Evolutionary conservation across 2,113 vertebrate species (phyloP), one percentile per base, ranked within the genome.

Genomic region (Lamprotornis superbus): DNA sequence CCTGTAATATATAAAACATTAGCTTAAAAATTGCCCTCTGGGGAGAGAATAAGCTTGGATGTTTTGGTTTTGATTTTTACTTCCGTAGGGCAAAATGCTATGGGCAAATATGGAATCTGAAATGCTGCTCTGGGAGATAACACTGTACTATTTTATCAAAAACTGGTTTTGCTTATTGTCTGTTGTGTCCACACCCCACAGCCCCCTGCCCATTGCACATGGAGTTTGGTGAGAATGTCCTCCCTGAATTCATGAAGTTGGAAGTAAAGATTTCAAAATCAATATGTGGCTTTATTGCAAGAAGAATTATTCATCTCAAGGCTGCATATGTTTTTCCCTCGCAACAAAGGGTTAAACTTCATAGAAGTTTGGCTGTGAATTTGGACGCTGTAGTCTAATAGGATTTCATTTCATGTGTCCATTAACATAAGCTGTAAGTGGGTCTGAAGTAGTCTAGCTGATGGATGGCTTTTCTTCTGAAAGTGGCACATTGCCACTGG

Each of bases 121-220:
- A 76, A 47, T 79, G 22, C 22, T 89, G 21, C 6, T 90, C 23
- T 69, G 30, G 15, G 49, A 89, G 63, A 33, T 30, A 42, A 67
- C 40, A 31, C 16, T 76, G 9, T 30, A 28, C 16, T 37, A 19
- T 21, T 49, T 21, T 35, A 25, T 50, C 14, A 80, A 46, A 88
- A 69, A 70, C 13, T 20, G 6, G 3, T 7, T 30, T 70, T 76
- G 13, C 2, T 11, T 55, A 57, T 71, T 33, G 3, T 9, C 16
- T 39, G 8, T 27, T 1, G 2, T 22, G 11, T 46, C 22, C 37
- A 27, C n/a, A 25, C 4, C 2, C 37, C 24, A 31, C 21, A 59
- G 27, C 4, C 5, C 7, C 17, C 8, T 25, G 5, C 8, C 16
- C 5, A 3, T 47, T n/a, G 23, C 4, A 9, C 7, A 39, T 28